Evolutionary conservation across 1,140 invertebrate species (phyloP).

Genomic region (Polypedilum pembai): DNA sequence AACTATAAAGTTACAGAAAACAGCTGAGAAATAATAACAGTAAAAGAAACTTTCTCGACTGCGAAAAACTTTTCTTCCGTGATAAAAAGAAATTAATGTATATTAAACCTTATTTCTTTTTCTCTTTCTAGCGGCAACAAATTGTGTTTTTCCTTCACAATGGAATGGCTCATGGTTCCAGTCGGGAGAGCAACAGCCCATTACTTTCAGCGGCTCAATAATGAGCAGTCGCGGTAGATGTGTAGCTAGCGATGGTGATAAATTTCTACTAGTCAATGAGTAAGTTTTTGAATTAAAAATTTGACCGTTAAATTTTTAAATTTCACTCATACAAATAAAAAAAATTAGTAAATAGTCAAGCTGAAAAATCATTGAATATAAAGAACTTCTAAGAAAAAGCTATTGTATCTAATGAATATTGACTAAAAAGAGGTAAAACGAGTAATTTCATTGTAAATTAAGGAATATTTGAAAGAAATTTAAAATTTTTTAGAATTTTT

Average conservation of each 20-base stretch:
- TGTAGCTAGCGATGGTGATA: constrained; percentile 65
- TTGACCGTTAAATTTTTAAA: too few relatives aligned
- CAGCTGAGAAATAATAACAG: too few relatives aligned
- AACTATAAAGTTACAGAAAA: too few relatives aligned
- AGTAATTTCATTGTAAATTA: too few relatives aligned
- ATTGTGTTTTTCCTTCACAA: constrained; percentile 59
- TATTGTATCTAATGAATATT: too few relatives aligned
- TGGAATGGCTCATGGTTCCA: constrained; percentile 74
- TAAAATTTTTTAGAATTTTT: too few relatives aligned
- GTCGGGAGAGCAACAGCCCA: constrained; percentile 62
- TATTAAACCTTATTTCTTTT: background rate
- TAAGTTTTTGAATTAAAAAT: constrained; percentile 52
- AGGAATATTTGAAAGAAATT: too few relatives aligned
- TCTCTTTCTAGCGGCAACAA: constrained; percentile 38
- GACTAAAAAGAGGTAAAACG: too few relatives aligned
- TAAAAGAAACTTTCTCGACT: background rate
- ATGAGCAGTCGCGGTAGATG: constrained; percentile 66
- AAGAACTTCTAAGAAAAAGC: too few relatives aligned
- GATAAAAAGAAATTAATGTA: constrained; percentile 22
- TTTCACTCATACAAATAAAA: too few relatives aligned
- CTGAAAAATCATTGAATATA: too few relatives aligned
- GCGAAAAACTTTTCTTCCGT: background rate
- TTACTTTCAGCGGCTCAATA: constrained; percentile 59
- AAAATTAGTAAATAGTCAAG: too few relatives aligned
- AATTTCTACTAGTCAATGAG: constrained; percentile 68